Evolutionary conservation across 2,113 vertebrate species (phyloP), one percentile per base, ranked within the genome.

Genomic region (Syngnathus floridae): DNA sequence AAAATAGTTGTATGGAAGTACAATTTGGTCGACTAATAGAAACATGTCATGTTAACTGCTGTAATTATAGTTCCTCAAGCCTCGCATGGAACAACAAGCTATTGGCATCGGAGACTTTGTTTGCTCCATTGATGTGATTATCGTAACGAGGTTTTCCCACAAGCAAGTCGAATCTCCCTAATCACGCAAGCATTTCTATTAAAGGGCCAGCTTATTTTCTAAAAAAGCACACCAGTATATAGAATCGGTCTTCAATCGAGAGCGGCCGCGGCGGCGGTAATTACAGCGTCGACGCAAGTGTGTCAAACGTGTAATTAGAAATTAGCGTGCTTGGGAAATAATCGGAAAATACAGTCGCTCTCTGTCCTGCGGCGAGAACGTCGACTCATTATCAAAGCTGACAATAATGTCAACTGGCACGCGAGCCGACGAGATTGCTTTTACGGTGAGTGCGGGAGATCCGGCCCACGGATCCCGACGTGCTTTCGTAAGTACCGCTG

Each of bases 231-330:
- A 31, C n/a, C 26, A 3, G 5, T 35, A 56, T 35, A 56, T 56
- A 35, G 54, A 56, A 13, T 56, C 17, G 13, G 14, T 56, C 35
- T 56, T 35, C 31, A 55, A 55, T 35, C 35, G 54, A 56, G 5
- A 35, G 13, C 54, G 54, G 12, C 54, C 26, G 54, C 54, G 1
- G 22, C 16, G 26, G 26, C 16, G 26, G 26, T 56, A 56, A 56
- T 56, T 56, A 56, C 54, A 16, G 26, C 10, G 22, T 56, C 54
- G 7, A 35, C 26, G 54, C 26, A 55, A 55, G 52, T 55, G 54
- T 35, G 54, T 56, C 54, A 17, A 35, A 56, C 54, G 54, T 56
- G 54, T 56, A 56, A 56, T 56, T 56, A 56, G 54, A 56, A 56
- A 55, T 55, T 55, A 55, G 54, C 12, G 5, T 55, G 54, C 54